Evolutionary conservation across 2,888 invertebrate species (phyloP).

Genomic region (Pristionchus maxplancki): DNA sequence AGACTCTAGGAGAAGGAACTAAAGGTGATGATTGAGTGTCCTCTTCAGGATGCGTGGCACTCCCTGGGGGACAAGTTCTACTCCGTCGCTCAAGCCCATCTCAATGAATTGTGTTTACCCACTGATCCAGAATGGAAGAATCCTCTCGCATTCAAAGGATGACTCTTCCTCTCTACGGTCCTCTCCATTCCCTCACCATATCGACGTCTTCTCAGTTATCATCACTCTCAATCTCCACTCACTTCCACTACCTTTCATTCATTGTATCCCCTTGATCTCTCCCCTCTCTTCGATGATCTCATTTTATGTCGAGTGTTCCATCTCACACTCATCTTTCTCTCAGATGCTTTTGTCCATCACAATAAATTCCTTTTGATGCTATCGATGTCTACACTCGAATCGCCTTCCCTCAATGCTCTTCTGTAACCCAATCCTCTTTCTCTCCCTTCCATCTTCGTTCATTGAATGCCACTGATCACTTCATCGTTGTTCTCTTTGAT

Average conservation of each 20-base stretch:
- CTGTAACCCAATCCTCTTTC: neutral
- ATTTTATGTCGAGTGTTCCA: neutral
- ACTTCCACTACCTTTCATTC: neutral
- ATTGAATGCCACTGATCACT: neutral
- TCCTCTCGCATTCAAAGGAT: constrained; percentile 33
- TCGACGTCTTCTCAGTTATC: neutral
- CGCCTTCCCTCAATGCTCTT: neutral
- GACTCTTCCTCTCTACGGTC: neutral
- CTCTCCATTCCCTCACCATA: neutral
- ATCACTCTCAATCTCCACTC: neutral
- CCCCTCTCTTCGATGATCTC: neutral
- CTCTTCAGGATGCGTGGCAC: constrained; percentile 30
- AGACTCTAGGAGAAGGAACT: neutral
- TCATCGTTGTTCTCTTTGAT: constrained; percentile 19
- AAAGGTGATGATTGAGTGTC: neutral
- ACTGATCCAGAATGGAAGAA: constrained; percentile 48
- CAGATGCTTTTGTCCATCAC: neutral
- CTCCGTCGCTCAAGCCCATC: neutral
- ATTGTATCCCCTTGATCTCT: neutral
- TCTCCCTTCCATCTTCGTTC: neutral
- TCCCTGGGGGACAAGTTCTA: constrained; percentile 42
- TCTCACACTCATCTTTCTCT: neutral
- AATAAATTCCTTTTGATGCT: constrained; percentile 28
- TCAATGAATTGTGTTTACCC: constrained; percentile 19
- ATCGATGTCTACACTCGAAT: constrained; percentile 28